Conservation (phyloP, 2,888 invertebrate species). For the Cancer borealis region DNA sequence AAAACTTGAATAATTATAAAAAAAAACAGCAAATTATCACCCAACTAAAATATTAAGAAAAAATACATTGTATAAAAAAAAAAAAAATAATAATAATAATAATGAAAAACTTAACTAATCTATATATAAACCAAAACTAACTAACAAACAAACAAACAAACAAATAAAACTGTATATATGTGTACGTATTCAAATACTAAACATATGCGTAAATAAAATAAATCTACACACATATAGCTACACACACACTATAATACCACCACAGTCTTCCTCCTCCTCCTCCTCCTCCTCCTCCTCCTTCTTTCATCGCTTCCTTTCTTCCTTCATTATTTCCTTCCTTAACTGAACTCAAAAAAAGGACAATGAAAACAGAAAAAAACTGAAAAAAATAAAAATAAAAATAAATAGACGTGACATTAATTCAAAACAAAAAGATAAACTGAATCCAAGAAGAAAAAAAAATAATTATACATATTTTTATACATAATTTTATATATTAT, state of each 20-base stretch:
- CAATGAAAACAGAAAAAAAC: background rate
- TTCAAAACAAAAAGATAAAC: no score
- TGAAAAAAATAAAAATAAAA: background rate
- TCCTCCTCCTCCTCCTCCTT: background rate
- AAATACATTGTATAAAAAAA: background rate
- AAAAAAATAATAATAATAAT: background rate
- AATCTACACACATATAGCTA: background rate
- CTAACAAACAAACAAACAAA: no score
- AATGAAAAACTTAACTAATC: no score
- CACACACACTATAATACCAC: background rate
- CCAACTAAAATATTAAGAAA: background rate
- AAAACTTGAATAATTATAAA: background rate
- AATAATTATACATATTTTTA: no score
- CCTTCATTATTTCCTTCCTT: background rate
- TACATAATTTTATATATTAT: background rate
- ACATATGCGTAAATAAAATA: background rate
- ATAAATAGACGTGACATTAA: background rate
- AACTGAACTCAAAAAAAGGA: background rate
- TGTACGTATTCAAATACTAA: no score
- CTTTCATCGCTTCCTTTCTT: background rate
- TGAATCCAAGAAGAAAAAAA: no score
- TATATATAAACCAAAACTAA: background rate
- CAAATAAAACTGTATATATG: no score
- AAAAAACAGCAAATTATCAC: background rate
- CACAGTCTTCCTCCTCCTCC: background rate